A percentile compares a stretch with the other conserved stretches of the same genome.
Evolutionary conservation across 2,113 vertebrate species (phyloP).

Genomic region (Pheucticus melanocephalus): DNA sequence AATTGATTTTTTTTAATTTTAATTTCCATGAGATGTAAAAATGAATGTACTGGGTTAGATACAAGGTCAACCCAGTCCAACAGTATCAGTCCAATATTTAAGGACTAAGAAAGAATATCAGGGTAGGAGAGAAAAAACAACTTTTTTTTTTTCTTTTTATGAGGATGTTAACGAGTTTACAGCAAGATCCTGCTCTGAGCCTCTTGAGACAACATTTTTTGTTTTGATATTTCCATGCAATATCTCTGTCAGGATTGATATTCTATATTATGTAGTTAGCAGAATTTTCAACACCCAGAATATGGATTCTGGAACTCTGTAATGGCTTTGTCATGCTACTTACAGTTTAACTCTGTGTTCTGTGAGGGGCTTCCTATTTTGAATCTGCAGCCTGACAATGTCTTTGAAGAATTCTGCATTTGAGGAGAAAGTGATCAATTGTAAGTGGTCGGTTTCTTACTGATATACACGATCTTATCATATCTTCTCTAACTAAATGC

Average conservation of each 20-base stretch:
- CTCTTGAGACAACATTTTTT: background rate
- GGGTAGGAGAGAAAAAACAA: fast-evolving
- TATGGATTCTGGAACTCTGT: background rate
- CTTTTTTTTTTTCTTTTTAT: background rate
- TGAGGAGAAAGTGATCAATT: background rate
- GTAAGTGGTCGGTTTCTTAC: background rate
- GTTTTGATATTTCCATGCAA: background rate
- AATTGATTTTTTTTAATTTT: background rate
- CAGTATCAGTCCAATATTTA: background rate
- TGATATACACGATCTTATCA: background rate
- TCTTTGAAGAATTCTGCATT: background rate
- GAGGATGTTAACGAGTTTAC: background rate
- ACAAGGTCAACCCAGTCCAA: background rate
- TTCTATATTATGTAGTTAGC: background rate
- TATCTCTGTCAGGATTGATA: background rate
- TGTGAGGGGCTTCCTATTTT: background rate
- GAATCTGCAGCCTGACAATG: background rate
- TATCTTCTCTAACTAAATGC: background rate
- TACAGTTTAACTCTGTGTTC: background rate
- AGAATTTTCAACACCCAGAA: background rate
- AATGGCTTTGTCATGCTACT: background rate
- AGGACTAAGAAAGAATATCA: background rate
- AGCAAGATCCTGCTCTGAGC: background rate
- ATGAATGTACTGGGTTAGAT: background rate
- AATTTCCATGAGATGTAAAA: background rate